Base-by-base conservation (phyloP, 2,888 invertebrate genomes). In the Mesorhabditis belari region DNA sequence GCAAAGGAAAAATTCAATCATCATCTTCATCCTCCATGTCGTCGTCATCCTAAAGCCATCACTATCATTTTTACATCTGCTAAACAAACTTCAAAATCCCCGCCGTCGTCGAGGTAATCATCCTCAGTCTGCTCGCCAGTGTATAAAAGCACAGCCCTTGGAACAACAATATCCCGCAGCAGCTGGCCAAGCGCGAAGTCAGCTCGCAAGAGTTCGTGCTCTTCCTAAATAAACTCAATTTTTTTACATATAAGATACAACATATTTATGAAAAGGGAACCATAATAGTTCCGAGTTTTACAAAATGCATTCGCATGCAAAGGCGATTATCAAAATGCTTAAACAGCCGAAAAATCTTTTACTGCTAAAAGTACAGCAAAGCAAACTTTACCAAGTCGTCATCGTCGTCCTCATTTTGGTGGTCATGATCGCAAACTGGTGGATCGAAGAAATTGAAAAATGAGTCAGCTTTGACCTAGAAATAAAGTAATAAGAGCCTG, bases 361-460 rank as follows among this genome's bases (percentile, higher is more conserved):
- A 17, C n/a, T 44, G 1, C 44, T n/a, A 12, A 12, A 44, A 17
- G 1, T 44, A 17, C n/a, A 12, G 12, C 17, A 25, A 28, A 29
- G 19, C 35, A 29, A 23, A 25, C 50, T 55, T 61, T n/a, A 55
- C 61, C 9, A 67, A 35, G 28, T 60, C 71, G n/a, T 71, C 69
- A 26, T 68, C 70, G 25, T 74, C 75, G 5, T 73, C 71, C 51
- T 65, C 66, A 57, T 74, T 67, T 29, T 62, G 52, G 24, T 56
- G 65, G 57, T 68, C 70, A 26, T 62, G 63, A 29, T 69, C 85
- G 44, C 49, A 52, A 44, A 61, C 59, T 61, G 95, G 95, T 54
- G 95, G 95, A 73, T 87, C 88, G 85, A 99, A 98, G 87, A 98
- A 99, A 85, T 96, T 96, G 86, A 99, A 99, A 86, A 98, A 99